Conservation (phyloP, 2,113 vertebrate species). For the Ranitomeya imitator region DNA sequence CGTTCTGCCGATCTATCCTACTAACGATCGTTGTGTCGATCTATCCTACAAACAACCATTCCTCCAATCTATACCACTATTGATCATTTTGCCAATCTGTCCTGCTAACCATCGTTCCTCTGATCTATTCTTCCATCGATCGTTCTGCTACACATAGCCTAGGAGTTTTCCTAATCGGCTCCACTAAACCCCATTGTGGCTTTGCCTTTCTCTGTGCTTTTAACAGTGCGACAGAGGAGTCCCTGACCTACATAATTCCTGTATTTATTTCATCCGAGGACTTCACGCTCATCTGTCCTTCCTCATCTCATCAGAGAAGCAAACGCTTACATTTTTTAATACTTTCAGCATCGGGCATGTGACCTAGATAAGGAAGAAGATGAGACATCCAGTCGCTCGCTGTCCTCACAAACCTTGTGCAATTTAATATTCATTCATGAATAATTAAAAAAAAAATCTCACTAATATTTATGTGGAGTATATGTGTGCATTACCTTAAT, state of each 20-base stretch:
- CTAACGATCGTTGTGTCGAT: no score
- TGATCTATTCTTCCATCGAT: no score
- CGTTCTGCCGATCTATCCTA: no score
- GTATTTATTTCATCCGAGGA: conserved; percentile 23
- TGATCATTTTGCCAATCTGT: no score
- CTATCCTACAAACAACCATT: no score
- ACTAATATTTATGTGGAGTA: not conserved
- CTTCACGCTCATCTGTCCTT: conserved; percentile 43
- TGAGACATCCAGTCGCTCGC: not conserved
- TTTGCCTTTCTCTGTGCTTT: not conserved
- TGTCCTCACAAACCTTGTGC: not conserved
- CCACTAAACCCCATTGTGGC: not conserved
- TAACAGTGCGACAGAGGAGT: not conserved
- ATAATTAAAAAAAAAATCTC: not conserved
- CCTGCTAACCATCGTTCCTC: no score
- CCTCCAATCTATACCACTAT: no score
- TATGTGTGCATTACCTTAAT: not conserved
- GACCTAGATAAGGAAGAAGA: conserved; percentile 35
- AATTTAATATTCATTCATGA: not conserved
- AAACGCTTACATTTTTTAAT: conserved; percentile 22
- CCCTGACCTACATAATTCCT: conserved; percentile 50
- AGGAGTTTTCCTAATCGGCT: not conserved
- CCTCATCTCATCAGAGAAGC: conserved; percentile 40
- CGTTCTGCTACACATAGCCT: not conserved
- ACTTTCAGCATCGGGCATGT: not conserved